phyloP scores from a whole-genome alignment of 2,113 vertebrate species.

The Semicossyphus pulcher region DNA sequence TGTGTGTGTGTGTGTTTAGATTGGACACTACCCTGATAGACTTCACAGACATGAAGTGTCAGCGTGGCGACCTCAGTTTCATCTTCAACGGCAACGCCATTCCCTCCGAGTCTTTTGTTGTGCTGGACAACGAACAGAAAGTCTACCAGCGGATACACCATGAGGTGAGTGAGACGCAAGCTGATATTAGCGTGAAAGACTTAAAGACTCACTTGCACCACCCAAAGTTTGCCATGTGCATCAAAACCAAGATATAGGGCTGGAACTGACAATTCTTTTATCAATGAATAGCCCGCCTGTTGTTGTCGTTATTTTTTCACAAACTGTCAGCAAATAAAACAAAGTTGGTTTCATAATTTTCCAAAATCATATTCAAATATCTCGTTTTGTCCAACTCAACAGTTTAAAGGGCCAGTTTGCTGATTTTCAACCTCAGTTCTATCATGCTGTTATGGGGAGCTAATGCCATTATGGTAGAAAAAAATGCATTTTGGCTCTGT shows the following conservation, averaged over 20 bases:
- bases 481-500: no score
- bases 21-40: constrained; percentile 99
- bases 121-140: constrained; percentile 98
- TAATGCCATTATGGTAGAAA: no score
- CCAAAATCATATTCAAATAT: no score
- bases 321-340: no score
- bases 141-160: constrained; percentile 99
- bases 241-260: not conserved
- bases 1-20: constrained; percentile 76
- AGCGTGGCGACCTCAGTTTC: constrained; percentile 98
- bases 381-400: no score
- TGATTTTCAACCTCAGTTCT: no score
- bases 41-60: constrained; percentile 99
- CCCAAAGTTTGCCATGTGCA: not conserved
- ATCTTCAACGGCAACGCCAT: constrained; percentile 96
- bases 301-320: no score
- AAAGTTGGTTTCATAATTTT: no score
- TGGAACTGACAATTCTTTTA: no score
- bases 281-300: no score
- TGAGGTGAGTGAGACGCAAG: constrained; percentile 83
- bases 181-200: not conserved
- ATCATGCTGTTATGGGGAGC: no score
- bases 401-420: no score
- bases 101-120: constrained; percentile 97
- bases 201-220: not conserved